Base-by-base conservation (phyloP, 2,888 invertebrate genomes). In the Plebejus anna region DNA sequence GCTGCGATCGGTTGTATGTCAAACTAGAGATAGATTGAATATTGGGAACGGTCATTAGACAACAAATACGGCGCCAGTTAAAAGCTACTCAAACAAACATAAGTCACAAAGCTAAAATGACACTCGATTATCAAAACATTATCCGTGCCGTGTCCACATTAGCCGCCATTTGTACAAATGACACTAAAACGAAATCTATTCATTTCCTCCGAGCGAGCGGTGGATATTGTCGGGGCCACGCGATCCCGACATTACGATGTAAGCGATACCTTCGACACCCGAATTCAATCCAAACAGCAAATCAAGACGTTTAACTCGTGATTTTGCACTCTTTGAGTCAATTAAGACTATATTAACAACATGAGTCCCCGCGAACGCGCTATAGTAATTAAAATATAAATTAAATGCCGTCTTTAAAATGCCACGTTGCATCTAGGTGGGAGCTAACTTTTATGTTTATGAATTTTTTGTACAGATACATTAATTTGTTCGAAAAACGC, bases 171-270 rank as follows among this genome's bases (percentile, higher is more conserved):
- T 83, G 90, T 89, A 93, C 92, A 93, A 93, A 94, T 92, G 94
- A 92, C 93, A 94, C 92, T 90, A 90, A 90, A 93, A 93, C 90
- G 90, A 93, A 94, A 94, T 94, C 94, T 94, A 93, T 94, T 94
- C 93, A 94, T 94, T 94, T 94, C 92, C 92, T 88, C 88, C 85
- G 87, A 87, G 86, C 83, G 85, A 92, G 92, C 91, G 89, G 91
- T 84, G 85, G 86, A 91, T 92, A 94, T 92, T 90, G 92, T 90
- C 83, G 85, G 87, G 88, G 90, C 87, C 94, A 94, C 94, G 94
- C 94, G 92, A 94, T 93, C 82, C 85, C 80, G 82, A 84, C 94
- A 94, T 94, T 94, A 94, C 81, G 83, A 81, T 78, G 79, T 82
- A 82, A 83, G 83, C 83, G 83, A 82, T 83, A 81, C 82, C 77